Evolutionary conservation across 1,140 invertebrate genomes (phyloP).

Genomic region (Gerris buenoi): DNA sequence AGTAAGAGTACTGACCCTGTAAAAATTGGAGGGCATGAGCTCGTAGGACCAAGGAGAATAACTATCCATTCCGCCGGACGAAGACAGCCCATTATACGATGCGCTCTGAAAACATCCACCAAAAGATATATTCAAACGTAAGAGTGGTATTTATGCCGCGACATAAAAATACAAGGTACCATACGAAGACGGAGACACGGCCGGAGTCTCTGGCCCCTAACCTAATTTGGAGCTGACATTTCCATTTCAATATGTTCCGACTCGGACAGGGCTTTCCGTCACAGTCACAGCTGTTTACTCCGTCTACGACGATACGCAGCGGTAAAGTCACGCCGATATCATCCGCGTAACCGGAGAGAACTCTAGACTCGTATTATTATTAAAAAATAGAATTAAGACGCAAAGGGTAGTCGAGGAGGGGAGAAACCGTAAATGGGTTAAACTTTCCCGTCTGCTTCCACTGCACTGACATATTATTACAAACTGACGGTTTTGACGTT

Average conservation of each 20-base stretch:
- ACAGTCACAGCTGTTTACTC: no score
- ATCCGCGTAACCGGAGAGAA: no score
- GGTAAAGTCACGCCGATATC: no score
- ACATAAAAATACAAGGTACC: neutral
- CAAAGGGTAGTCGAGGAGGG: no score
- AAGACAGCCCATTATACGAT: constrained; percentile 12
- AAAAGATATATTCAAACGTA: neutral
- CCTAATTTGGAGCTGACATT: neutral
- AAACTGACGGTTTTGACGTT: no score
- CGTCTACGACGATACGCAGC: no score
- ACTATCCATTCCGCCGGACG: constrained; percentile 13
- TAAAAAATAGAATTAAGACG: no score
- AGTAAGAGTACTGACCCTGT: constrained; percentile 14
- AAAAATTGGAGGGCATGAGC: constrained; percentile 16
- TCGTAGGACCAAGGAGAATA: constrained; percentile 20
- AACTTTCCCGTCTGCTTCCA: neutral
- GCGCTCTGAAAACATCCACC: constrained; percentile 2
- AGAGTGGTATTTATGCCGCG: no score
- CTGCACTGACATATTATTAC: neutral
- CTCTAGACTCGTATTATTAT: no score
- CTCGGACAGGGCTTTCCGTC: neutral
- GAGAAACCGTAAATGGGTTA: neutral
- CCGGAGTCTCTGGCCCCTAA: neutral
- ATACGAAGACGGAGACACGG: neutral
- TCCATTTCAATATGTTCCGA: neutral